Conservation (phyloP, 2,113 vertebrate species). For the Lucifuga dentata region DNA sequence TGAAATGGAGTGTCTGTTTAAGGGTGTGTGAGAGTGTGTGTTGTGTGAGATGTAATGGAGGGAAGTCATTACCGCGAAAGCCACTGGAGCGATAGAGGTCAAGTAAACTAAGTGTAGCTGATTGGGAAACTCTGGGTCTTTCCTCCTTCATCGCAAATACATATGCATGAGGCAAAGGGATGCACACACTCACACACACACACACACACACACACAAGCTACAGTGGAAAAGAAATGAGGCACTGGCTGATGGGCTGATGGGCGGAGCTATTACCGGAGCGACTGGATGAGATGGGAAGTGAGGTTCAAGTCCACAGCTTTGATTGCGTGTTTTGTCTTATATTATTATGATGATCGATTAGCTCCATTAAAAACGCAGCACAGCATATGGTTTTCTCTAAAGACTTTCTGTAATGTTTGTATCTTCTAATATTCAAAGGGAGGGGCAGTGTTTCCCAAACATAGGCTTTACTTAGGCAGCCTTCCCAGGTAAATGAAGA, state of each 20-base stretch:
- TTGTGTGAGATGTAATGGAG: slow-evolving; percentile 29
- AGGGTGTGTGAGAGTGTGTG: neutral
- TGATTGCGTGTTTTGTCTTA: slow-evolving; percentile 7
- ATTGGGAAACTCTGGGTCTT: slow-evolving; percentile 17
- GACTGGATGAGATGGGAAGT: slow-evolving; percentile 2
- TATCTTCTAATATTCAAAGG: neutral
- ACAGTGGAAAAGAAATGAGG: slow-evolving; percentile 9
- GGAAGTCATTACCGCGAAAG: slow-evolving; percentile 6
- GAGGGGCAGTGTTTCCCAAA: too few relatives aligned
- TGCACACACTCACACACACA: slow-evolving; percentile 1
- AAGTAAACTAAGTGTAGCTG: slow-evolving; percentile 26
- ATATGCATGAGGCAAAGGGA: slow-evolving; percentile 19
- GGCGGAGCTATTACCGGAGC: slow-evolving; percentile 25
- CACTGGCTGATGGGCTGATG: slow-evolving; percentile 4
- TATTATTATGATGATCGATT: slow-evolving; percentile 42
- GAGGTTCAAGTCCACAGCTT: too few relatives aligned
- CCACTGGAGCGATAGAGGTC: slow-evolving; percentile 23
- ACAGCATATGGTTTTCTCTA: neutral
- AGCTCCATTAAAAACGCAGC: slow-evolving; percentile 18
- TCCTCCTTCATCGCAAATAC: slow-evolving; percentile 7
- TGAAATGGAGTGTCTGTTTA: neutral
- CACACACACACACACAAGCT: neutral
- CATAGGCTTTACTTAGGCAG: too few relatives aligned
- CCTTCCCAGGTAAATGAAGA: too few relatives aligned
- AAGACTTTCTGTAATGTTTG: neutral